Evolutionary conservation across 1,140 invertebrate species (phyloP), one percentile per base, ranked within the genome.

Genomic region (Condylostylus longicornis): DNA sequence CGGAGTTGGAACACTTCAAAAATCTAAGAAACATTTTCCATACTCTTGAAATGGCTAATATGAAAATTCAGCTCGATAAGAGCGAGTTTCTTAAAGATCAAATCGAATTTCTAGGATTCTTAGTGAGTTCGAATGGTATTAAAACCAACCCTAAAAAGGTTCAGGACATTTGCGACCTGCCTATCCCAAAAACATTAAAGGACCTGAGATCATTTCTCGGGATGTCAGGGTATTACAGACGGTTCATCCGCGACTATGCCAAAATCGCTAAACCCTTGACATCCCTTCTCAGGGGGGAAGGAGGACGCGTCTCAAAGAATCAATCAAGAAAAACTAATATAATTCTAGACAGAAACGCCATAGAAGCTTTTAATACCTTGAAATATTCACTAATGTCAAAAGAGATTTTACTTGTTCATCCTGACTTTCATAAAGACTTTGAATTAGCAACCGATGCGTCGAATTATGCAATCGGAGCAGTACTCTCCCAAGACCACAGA

Each of bases 301-400:
- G 32, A 7, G 36, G 32, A 13, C 20, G 19, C 2, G 33, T 39
- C 10, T 35, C 30, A 10, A 34, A 35, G 14, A 40, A 29, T 8
- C n/a, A 28, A 19, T 37, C 34, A 14, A 33, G 17, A 19, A 43
- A 37, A 23, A 34, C 10, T 9, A 25, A 25, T 14, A 29, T 41
- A 14, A 20, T 8, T 21, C 12, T 41, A 8, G 25, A 33, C 20
- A 20, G 31, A 23, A 12, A 31, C 4, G 40, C 48, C 36, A 20
- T 57, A 43, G 21, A 51, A 12, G 45, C 53, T 8, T 63, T 66
- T 35, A 45, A 64, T 18, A 44, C 31, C 25, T 42, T 64, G 20
- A 63, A 61, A 54, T 39, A 50, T 20, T 44, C 48, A 15, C 31
- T 67, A 22, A 54, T 45, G 6, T 57, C 54, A 18, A 45, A 61